Evolutionary conservation across 2,888 invertebrate species (phyloP), one percentile per base, ranked within the genome.

Genomic region (Palloptera scutellata): DNA sequence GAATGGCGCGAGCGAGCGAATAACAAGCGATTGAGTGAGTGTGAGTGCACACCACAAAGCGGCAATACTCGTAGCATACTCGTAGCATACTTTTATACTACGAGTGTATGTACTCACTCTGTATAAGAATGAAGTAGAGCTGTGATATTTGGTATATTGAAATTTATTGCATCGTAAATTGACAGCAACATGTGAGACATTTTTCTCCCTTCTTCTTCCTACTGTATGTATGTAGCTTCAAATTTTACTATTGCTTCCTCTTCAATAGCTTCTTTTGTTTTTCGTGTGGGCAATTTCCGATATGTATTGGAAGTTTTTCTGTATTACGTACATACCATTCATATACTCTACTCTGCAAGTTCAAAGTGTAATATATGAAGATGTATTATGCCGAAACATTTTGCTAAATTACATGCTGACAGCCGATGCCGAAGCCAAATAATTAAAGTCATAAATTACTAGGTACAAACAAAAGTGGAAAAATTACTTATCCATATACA

Each of bases 121-220:
- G 5, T 48, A 17, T 6, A 17, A 30, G 4, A 43, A 59, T 45
- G 12, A 61, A 52, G 41, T 58, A 30, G 53, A 53, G 58, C 43
- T 55, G 19, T 40, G 41, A 40, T 60, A 30, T 61, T 64, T 51
- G 43, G 63, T 68, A 78, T 77, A 82, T 81, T 77, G 72, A 76
- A 80, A 81, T 81, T 81, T 82, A 82, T 81, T 74, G 74, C 76
- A 77, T 74, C 72, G 75, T 77, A 80, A 81, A 81, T 81, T 80
- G 82, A 78, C 79, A 81, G 77, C 70, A 75, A 74, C 77, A 75
- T 73, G 70, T 73, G 74, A 72, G 74, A 73, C 73, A 63, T 55
- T 68, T 61, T 68, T 61, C 59, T 53, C 51, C 54, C 41, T 43
- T 15, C 48, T 20, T 61, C 12, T 63, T 63, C 45, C 42, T 41